Evolutionary conservation across 1,140 invertebrate species (phyloP), one percentile per base, ranked within the genome.

Genomic region (Saccostrea echinata): DNA sequence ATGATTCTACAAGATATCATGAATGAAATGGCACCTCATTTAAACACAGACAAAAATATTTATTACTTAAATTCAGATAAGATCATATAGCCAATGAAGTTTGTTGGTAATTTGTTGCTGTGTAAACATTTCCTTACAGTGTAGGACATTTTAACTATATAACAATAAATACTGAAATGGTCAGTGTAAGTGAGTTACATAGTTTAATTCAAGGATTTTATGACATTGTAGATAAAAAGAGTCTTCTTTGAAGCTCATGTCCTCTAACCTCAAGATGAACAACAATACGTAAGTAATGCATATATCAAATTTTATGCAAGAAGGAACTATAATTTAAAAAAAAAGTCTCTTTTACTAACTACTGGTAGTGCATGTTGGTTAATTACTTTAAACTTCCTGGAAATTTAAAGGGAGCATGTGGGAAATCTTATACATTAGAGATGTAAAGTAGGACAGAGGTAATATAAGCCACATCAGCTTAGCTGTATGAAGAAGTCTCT

Each of bases 261-360:
- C 55, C 24, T 30, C 30, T 11, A 16, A 30, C 30, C 6, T 13
- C 57, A 21, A 35, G 12, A 55, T 57, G 24, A 30, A 57, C 53
- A 53, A 80, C 52, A 51, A 86, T 52, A n/a, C 18, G 55, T 86
- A 64, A 86, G 13, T 84, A 84, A 1, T 43, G 6, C 35, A 43
- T 43, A 1, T 43, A 43, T 43, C 35, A 43, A 43, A 43, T 43
- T 43, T 43, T 6, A 3, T 43, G 2, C 35, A 3, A 43, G 35
- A 43, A 43, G 6, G 35, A 43, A 43, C 35, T 43, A 43, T 6
- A 43, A 3, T 43, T 43, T 43, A n/a, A n/a, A n/a, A n/a, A n/a
- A n/a, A n/a, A n/a, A n/a, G n/a, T n/a, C n/a, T n/a, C n/a, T n/a
- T n/a, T n/a, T n/a, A n/a, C n/a, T 43, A 43, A 43, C 35, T 43